These are phyloP conservation scores for Artibeus jamaicensis DNA, from an alignment of 2,797 vertebrate species.

Conservation along the genomic window DNA sequence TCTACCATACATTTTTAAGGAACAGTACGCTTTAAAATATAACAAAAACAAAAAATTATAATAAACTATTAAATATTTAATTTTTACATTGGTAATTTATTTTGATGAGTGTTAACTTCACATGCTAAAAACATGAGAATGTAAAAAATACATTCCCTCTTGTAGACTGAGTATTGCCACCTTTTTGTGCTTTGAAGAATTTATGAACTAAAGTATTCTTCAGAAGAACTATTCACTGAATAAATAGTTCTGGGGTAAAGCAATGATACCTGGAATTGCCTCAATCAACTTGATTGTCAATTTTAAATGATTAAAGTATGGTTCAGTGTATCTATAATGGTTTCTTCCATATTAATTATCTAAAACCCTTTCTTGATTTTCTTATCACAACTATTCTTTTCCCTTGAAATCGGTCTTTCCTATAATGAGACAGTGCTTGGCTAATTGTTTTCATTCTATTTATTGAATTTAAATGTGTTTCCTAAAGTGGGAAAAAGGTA, in stretches of 20 bases:
- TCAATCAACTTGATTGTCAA: neutral
- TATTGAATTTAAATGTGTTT: neutral
- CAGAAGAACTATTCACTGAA: neutral
- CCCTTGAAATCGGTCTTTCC: neutral
- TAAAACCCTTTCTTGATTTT: neutral
- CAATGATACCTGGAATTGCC: neutral
- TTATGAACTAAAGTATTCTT: neutral
- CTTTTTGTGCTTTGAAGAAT: neutral
- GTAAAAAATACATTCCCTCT: neutral
- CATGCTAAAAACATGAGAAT: neutral
- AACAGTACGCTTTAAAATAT: neutral
- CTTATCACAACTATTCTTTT: neutral
- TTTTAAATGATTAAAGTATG: neutral
- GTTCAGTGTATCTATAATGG: neutral
- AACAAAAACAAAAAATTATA: neutral
- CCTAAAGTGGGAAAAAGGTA: neutral
- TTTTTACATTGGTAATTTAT: neutral
- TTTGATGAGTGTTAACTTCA: neutral
- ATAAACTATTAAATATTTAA: neutral
- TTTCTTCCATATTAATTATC: neutral
- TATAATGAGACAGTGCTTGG: neutral
- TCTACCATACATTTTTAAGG: neutral
- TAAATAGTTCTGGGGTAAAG: neutral
- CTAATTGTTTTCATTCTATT: neutral
- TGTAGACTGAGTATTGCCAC: neutral